Percentiles rank a stretch among this genome's conserved stretches.
phyloP scores from a whole-genome alignment of 2,888 invertebrate species.

The Platerodrilus igneus region DNA sequence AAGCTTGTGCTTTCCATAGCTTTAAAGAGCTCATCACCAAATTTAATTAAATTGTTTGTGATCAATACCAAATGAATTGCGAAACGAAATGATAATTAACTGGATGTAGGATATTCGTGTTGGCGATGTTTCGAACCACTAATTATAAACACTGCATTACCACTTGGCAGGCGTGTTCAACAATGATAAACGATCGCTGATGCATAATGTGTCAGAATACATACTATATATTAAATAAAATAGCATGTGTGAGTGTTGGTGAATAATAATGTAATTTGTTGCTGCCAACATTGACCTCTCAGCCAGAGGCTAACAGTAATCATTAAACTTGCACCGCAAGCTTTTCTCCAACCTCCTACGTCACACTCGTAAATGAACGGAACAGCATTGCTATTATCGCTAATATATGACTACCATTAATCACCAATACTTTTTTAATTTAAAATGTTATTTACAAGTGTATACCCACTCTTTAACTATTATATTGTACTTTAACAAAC shows the following conservation, averaged over 20 bases:
- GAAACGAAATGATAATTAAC: too few relatives aligned
- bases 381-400: conserved; percentile 33
- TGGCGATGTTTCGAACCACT: conserved; percentile 36
- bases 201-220: conserved; percentile 41
- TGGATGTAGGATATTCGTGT: conserved; percentile 35
- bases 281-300: conserved; percentile 42
- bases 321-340: conserved; percentile 40
- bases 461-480: conserved; percentile 9
- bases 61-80: too few relatives aligned
- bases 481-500: conserved; percentile 9
- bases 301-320: conserved; percentile 40
- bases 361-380: conserved; percentile 35
- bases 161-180: conserved; percentile 40
- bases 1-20: too few relatives aligned
- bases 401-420: conserved; percentile 34
- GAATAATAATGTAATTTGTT: conserved; percentile 45
- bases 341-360: conserved; percentile 39
- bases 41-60: too few relatives aligned
- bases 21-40: too few relatives aligned
- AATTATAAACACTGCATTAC: conserved; percentile 41
- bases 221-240: conserved; percentile 40
- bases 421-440: conserved; percentile 33
- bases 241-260: conserved; percentile 39
- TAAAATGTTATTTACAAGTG: conserved; percentile 12
- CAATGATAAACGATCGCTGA: conserved; percentile 39